Evolutionary conservation across 2,888 invertebrate species (phyloP).

Genomic region (Temnothorax unifasciatus): DNA sequence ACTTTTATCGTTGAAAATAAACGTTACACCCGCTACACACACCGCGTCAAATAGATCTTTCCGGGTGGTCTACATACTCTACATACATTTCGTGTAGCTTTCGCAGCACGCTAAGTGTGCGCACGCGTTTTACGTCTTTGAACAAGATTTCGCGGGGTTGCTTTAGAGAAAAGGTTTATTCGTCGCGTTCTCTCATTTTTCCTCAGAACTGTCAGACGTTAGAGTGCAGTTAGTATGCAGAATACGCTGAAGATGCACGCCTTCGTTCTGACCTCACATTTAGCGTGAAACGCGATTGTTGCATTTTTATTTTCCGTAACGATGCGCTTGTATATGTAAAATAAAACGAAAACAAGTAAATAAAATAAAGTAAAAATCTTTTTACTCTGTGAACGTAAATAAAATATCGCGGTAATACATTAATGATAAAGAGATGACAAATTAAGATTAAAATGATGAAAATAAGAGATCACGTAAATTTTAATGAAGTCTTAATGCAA

Average conservation of each 20-base stretch:
- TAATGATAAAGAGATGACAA: background rate
- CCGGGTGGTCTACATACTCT: conserved; percentile 6
- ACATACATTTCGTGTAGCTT: background rate
- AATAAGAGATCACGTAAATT: background rate
- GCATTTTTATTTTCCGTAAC: conserved; percentile 30
- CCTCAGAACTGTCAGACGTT: background rate
- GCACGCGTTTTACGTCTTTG: conserved; percentile 25
- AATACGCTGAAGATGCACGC: conserved; percentile 8
- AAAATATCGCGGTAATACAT: background rate
- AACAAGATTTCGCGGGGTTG: conserved; percentile 33
- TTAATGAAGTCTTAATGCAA: background rate
- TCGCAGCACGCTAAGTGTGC: conserved; percentile 15
- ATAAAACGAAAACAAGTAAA: background rate
- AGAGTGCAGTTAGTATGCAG: conserved; percentile 3
- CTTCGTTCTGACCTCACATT: conserved; percentile 6
- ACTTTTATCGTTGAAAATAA: conserved; percentile 30
- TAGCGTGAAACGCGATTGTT: conserved; percentile 28
- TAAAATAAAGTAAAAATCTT: background rate
- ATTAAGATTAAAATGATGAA: too few species aligned
- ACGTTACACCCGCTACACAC: background rate
- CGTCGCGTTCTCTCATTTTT: conserved; percentile 26
- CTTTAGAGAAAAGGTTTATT: conserved; percentile 14
- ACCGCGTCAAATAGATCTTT: conserved; percentile 29
- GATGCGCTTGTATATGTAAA: background rate
- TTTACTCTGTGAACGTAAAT: background rate